These are phyloP conservation scores for Lomographa bimaculata DNA, from an alignment of 2,888 invertebrate genomes.

Conservation along the genomic window DNA sequence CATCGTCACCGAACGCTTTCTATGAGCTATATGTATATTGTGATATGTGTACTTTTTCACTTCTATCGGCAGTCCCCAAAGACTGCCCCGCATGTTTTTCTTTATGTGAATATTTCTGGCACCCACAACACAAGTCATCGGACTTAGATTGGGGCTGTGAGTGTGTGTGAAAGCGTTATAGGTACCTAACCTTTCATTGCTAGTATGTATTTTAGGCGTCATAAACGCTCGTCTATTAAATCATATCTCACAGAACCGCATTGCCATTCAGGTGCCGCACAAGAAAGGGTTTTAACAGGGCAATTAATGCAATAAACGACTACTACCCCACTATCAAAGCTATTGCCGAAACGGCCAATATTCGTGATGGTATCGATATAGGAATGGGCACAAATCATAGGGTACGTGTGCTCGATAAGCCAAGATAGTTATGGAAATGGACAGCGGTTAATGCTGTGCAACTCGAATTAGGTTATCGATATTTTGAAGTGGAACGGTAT, in stretches of 20 bases:
- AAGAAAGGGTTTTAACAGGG: conserved; percentile 24
- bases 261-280: conserved; percentile 27
- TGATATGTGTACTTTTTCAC: too few species aligned
- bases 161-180: too few species aligned
- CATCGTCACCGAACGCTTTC: too few species aligned
- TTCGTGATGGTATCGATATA: conserved; percentile 49
- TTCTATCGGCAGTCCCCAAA: too few species aligned
- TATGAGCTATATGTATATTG: too few species aligned
- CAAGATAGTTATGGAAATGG: conserved; percentile 49
- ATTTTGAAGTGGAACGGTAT: conserved; percentile 6
- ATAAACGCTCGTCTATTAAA: conserved; percentile 18
- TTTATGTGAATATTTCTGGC: too few species aligned
- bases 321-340: conserved; percentile 44
- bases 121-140: too few species aligned
- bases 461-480: conserved; percentile 1
- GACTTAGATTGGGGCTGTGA: too few species aligned
- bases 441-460: conserved; percentile 29
- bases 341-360: conserved; percentile 48
- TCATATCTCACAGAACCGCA: conserved; percentile 14
- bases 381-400: conserved; percentile 62
- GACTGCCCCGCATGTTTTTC: too few species aligned
- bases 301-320: conserved; percentile 47
- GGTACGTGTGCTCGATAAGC: conserved; percentile 53
- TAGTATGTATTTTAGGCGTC: too few species aligned
- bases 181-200: too few species aligned